Conservation (phyloP, 2,888 invertebrate species). For the Lepetodrilus schrolli region DNA sequence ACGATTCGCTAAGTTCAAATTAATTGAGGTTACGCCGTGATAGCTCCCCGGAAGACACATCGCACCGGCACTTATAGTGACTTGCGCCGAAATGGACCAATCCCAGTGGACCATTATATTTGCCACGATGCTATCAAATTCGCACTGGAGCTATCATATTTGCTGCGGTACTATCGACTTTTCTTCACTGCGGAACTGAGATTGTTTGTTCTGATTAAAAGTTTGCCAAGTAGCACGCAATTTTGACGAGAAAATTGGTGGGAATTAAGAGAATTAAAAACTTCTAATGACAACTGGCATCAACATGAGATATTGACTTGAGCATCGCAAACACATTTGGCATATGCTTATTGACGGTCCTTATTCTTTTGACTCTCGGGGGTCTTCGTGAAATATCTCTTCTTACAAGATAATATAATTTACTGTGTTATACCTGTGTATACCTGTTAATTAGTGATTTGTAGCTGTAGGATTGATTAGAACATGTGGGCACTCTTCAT, state of each 20-base stretch:
- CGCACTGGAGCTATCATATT: slow-evolving; percentile 17
- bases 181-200: slow-evolving; percentile 14
- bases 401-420: no score
- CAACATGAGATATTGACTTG: slow-evolving; percentile 3
- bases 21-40: slow-evolving; percentile 27
- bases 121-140: slow-evolving; percentile 8
- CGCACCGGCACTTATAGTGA: slow-evolving; percentile 28
- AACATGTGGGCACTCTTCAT: no score
- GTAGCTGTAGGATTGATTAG: no score
- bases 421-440: no score
- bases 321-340: slow-evolving; percentile 21
- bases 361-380: background rate
- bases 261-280: slow-evolving; percentile 19
- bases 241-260: slow-evolving; percentile 21
- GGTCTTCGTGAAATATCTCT: no score
- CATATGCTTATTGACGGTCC: background rate
- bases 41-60: slow-evolving; percentile 24
- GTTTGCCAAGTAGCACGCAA: slow-evolving; percentile 21
- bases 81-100: slow-evolving; percentile 25
- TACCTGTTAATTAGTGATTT: no score
- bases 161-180: slow-evolving; percentile 15
- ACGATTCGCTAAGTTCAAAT: slow-evolving; percentile 33
- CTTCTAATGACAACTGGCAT: slow-evolving; percentile 1
- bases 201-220: slow-evolving; percentile 25
- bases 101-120: slow-evolving; percentile 24